phyloP scores from a whole-genome alignment of 2,888 invertebrate genomes.

The Morpho deidamia region DNA sequence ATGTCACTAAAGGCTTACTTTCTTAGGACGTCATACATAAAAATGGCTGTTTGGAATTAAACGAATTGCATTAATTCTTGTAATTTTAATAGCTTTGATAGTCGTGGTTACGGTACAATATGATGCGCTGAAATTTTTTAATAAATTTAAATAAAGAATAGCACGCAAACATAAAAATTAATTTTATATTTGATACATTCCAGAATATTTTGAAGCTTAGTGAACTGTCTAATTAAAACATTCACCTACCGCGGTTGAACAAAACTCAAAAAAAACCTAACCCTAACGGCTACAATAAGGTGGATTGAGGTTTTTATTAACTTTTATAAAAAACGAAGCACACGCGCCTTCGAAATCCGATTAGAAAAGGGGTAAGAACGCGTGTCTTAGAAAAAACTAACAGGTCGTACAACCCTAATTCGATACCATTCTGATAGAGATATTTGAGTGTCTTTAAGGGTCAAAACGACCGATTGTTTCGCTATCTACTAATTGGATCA shows the following conservation, averaged over 20 bases:
- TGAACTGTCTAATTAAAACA: conserved; percentile 60
- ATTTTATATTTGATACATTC: no score
- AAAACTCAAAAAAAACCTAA: conserved; percentile 56
- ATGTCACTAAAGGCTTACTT: no score
- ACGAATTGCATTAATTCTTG: no score
- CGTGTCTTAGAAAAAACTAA: conserved; percentile 48
- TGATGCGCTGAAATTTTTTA: no score
- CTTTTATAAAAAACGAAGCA: conserved; percentile 52
- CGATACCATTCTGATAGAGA: conserved; percentile 70
- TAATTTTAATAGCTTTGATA: no score
- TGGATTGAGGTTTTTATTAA: conserved; percentile 65
- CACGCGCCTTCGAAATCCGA: conserved; percentile 71
- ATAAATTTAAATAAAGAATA: no score
- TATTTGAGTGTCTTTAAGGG: conserved; percentile 63
- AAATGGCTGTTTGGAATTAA: no score
- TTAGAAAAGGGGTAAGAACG: conserved; percentile 74
- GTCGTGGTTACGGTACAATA: no score
- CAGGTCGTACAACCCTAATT: conserved; percentile 67
- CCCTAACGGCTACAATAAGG: conserved; percentile 71
- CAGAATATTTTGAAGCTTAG: conserved; percentile 13
- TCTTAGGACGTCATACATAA: no score
- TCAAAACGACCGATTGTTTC: conserved; percentile 64
- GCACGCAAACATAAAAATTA: no score
- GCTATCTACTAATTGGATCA: conserved; percentile 76
- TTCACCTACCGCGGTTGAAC: conserved; percentile 54